Percentiles rank a stretch among this genome's conserved stretches.
These are phyloP conservation scores for Mus spretus DNA, from an alignment of 2,797 vertebrate genomes.

Conservation along the genomic window DNA sequence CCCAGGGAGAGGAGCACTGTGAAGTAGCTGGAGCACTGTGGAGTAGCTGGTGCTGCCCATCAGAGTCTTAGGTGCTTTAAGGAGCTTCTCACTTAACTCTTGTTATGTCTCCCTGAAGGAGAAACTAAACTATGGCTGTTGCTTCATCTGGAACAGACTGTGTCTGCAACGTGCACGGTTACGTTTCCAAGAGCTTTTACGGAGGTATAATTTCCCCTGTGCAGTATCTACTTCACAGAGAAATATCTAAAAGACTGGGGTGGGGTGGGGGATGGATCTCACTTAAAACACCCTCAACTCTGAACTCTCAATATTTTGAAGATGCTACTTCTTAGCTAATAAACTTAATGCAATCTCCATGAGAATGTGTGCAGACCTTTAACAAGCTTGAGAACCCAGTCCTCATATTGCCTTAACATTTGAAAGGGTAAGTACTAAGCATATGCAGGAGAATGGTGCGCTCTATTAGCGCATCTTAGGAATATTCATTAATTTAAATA, in stretches of 20 bases:
- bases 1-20: not conserved
- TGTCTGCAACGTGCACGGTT: not conserved
- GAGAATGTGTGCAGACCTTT: not conserved
- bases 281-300: not conserved
- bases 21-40: not conserved
- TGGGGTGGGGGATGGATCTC: not conserved
- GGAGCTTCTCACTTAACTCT: not conserved
- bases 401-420: not conserved
- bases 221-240: not conserved
- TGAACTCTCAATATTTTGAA: slow-evolving; percentile 3
- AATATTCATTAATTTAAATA: slow-evolving; percentile 22
- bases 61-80: not conserved
- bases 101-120: not conserved
- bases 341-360: not conserved
- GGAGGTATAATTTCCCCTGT: not conserved
- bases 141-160: not conserved
- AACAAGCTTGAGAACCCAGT: not conserved
- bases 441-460: not conserved
- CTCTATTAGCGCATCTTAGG: not conserved
- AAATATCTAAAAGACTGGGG: not conserved
- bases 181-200: not conserved
- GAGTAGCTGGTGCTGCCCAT: not conserved
- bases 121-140: not conserved
- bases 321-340: slow-evolving; percentile 9
- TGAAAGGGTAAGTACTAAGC: not conserved